Conservation (phyloP, 2,113 vertebrate species). For the Sakesphorus luctuosus region DNA sequence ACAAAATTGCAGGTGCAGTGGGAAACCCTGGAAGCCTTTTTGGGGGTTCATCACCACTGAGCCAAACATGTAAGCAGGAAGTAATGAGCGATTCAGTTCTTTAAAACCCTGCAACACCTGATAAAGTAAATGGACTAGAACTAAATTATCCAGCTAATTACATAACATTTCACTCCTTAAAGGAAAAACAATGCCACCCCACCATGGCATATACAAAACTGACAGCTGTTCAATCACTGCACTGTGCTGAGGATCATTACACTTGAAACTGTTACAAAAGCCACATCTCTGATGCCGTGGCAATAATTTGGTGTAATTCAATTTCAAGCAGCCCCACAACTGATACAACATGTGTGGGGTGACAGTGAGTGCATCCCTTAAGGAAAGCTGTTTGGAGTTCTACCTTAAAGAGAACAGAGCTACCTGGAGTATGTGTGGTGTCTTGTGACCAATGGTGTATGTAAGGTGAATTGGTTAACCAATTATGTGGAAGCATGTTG, state of each 20-base stretch:
- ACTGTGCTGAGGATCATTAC: background rate
- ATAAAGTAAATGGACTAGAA: background rate
- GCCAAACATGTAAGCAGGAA: background rate
- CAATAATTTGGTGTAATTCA: background rate
- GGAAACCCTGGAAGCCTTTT: background rate
- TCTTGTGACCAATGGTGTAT: too few relatives aligned
- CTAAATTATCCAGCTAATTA: background rate
- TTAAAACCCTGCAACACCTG: background rate
- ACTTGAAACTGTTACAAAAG: background rate
- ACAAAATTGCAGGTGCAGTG: background rate
- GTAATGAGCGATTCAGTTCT: background rate
- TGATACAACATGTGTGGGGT: rapidly evolving
- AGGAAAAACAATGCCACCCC: background rate
- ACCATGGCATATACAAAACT: background rate
- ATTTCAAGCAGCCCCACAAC: background rate
- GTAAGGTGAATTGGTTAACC: too few relatives aligned
- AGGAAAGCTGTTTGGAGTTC: too few relatives aligned
- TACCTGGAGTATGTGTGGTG: too few relatives aligned
- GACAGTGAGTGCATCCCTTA: too few relatives aligned
- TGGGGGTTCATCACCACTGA: background rate
- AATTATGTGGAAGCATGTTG: too few relatives aligned
- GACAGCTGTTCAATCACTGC: background rate
- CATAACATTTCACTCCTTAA: background rate
- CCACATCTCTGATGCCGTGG: background rate
- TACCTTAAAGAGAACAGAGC: too few relatives aligned